Conservation (phyloP, 2,888 invertebrate genomes). For the Lapara coniferarum region DNA sequence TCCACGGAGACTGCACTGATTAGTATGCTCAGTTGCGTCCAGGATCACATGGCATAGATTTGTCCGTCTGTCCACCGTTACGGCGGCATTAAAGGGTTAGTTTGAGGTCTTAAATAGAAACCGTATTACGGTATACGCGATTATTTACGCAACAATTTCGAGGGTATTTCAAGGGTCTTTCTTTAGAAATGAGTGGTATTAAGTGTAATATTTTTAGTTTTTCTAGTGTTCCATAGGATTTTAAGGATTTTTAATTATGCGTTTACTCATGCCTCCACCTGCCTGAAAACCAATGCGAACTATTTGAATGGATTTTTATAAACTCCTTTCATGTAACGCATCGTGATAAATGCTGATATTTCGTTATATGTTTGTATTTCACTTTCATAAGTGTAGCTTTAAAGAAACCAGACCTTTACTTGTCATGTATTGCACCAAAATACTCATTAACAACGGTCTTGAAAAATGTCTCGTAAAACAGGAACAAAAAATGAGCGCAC, state of each 20-base stretch:
- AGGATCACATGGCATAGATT: slow-evolving; percentile 25
- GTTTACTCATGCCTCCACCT: too few species aligned
- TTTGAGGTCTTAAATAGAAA: slow-evolving; percentile 15
- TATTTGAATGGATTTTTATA: too few species aligned
- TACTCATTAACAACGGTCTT: background rate
- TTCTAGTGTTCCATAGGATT: too few species aligned
- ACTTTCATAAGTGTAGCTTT: too few species aligned
- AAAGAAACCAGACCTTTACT: background rate
- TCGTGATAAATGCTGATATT: too few species aligned
- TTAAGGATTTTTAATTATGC: too few species aligned
- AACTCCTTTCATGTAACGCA: too few species aligned
- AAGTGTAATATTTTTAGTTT: too few species aligned
- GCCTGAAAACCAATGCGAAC: too few species aligned
- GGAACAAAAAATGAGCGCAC: slow-evolving; percentile 36
- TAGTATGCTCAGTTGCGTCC: slow-evolving; percentile 56
- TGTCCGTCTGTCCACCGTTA: slow-evolving; percentile 24
- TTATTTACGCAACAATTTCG: background rate
- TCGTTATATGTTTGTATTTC: too few species aligned
- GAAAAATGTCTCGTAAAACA: slow-evolving; percentile 7
- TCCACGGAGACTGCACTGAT: slow-evolving; percentile 73
- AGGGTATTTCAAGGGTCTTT: background rate
- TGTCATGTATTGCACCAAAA: background rate
- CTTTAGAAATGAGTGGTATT: too few species aligned
- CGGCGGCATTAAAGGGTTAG: slow-evolving; percentile 17
- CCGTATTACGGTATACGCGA: background rate